Evolutionary conservation across 2,797 vertebrate genomes (phyloP), one percentile per base, ranked within the genome.

Genomic region (Anisognathus igniventris): DNA sequence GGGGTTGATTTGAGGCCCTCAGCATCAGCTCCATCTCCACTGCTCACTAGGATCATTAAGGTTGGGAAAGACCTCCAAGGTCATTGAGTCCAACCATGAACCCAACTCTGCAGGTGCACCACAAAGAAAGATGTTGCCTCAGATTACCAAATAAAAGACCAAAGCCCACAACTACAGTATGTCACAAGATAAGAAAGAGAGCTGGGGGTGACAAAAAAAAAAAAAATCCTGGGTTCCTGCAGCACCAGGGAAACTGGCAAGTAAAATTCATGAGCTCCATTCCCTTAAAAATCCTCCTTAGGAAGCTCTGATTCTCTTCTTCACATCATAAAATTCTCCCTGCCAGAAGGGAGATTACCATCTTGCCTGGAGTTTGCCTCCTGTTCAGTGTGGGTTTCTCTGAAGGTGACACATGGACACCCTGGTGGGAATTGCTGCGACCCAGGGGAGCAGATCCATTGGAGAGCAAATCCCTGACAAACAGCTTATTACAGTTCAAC

Each of bases 391-490:
- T 23, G 70, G 35, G 25, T 54, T 92, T 74, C 57, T 83, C 50
- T 31, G 45, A 65, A 84, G 68, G 77, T 90, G 48, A 94, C 90
- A 88, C 66, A 33, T 1, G 19, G 83, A 77, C 56, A n/a, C 51
- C 80, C 56, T 70, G 82, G 61, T n/a, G 48, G 54, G 64, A 73
- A 68, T 58, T 15, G n/a, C 58, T 60, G 50, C 5, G 5, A 75
- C 18, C 42, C n/a, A 1, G 42, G 51, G 54, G 42, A 83, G 23
- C 39, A 25, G 48, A 53, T 58, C 60, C 31, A 45, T 3, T 45
- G 73, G 57, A 89, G 68, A 73, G 20, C 53, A 74, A 89, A 84
- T 35, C 67, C 70, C 58, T 11, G 8, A 44, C 44, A 89, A 97
- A 86, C 74, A 70, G 81, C 82, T 87, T n/a, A 72, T 16, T 21